Evolutionary conservation across 2,797 vertebrate species (phyloP).

Genomic region (Enteromius unitaeniatus): DNA sequence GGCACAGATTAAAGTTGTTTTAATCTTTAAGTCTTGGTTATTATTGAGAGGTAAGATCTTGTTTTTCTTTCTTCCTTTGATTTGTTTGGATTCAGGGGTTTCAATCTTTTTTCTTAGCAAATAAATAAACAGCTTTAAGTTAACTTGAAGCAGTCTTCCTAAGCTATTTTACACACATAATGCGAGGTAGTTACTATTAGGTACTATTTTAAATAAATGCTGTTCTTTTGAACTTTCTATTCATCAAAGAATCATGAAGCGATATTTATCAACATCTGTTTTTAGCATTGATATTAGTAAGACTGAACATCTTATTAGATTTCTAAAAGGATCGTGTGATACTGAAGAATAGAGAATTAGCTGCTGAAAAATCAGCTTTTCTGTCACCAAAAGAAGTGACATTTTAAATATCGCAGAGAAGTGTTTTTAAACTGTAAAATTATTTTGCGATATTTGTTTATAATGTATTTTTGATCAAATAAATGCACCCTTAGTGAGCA

Average conservation of each 20-base stretch:
- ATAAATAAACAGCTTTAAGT: not conserved
- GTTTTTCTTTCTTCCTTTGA: not conserved
- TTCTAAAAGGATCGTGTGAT: not conserved
- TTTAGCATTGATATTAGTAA: not conserved
- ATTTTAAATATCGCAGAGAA: not conserved
- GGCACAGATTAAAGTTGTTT: not conserved
- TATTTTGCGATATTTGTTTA: not conserved
- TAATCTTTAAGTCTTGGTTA: not conserved
- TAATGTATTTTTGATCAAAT: not conserved
- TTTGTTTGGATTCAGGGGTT: not conserved
- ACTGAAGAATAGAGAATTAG: not conserved
- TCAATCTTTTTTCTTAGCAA: not conserved
- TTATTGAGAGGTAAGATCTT: not conserved
- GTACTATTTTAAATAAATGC: not conserved
- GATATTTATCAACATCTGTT: not conserved
- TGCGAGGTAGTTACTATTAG: not conserved
- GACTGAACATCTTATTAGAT: not conserved
- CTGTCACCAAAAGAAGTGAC: not conserved
- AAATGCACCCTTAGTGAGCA: not conserved
- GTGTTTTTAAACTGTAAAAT: not conserved
- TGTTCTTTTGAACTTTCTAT: not conserved
- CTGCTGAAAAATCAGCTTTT: not conserved
- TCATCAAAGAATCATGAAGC: not conserved
- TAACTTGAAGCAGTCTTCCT: not conserved
- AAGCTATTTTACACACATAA: not conserved